phyloP scores from a whole-genome alignment of 1,140 invertebrate species.

The Zaprionus inermis region DNA sequence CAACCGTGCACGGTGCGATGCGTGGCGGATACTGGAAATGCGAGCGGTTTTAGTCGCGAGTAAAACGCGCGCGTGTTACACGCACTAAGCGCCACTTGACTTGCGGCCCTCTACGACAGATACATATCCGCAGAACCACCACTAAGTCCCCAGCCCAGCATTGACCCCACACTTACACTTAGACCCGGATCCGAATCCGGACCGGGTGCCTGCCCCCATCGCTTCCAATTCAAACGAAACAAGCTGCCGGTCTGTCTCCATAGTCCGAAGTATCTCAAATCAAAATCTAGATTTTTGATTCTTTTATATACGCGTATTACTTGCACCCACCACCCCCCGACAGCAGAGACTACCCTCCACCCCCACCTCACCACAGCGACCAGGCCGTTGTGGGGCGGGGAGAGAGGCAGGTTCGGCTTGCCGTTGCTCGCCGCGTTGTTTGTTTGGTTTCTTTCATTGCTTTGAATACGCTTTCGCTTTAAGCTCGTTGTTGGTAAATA shows the following conservation, averaged over 20 bases:
- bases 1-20: conserved; percentile 25
- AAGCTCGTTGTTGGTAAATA: conserved; percentile 75
- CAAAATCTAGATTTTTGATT: conserved; percentile 81
- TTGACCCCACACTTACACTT: not conserved
- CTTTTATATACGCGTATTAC: conserved; percentile 73
- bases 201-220: not conserved
- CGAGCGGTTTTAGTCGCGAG: conserved; percentile 43
- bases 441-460: conserved; percentile 53
- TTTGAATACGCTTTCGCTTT: conserved; percentile 75
- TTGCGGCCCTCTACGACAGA: conserved; percentile 45
- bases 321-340: conserved; percentile 13
- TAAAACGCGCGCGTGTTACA: conserved; percentile 38
- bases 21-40: too few species aligned
- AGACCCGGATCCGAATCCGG: not conserved
- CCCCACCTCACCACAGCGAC: conserved; percentile 28
- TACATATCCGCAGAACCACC: conserved; percentile 24
- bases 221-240: conserved; percentile 12
- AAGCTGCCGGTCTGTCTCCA: conserved; percentile 39
- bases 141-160: conserved; percentile 7
- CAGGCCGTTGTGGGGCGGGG: too few species aligned
- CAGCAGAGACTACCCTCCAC: not conserved
- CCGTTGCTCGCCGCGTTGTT: conserved; percentile 32
- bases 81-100: conserved; percentile 75
- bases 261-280: conserved; percentile 72
- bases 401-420: conserved; percentile 39